Base-by-base conservation (phyloP, 1,140 invertebrate species). In the Rhyzopertha dominica region DNA sequence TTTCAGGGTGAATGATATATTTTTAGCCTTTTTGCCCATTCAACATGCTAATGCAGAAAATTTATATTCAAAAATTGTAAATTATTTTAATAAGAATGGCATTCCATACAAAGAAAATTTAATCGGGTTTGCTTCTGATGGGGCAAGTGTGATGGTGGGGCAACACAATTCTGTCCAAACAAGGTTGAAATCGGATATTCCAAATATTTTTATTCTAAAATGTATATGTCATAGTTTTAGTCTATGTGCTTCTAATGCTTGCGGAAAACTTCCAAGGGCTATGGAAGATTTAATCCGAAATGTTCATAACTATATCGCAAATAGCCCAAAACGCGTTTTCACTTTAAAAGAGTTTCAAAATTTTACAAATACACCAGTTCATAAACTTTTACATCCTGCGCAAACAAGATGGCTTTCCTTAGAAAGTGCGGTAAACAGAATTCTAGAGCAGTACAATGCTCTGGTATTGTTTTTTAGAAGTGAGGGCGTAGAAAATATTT, bases 391-490 rank as follows among this genome's bases (percentile, higher is more conserved):
- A 19, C 59, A 61, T 34, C 59, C 65, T 30, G 38, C 43, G 26
- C 64, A 65, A 52, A 69, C 66, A 17, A 53, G 63, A 38, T 69
- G 67, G 67, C 48, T 69, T 8, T 71, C 65, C 1, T 38, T 64
- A 7, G 28, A 54, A 25, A 24, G 37, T 34, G 61, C 63, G 7
- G 57, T 69, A 5, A 54, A 56, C 17, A 46, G 63, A 20, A 46
- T 70, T 47, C 47, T 68, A 35, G 63, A 67, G 49, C 67, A 67
- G 43, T 53, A 58, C 34, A 46, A 52, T 36, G 47, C 63, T 20
- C 38, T 67, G 28, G 49, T 51, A 47, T 46, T 66, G 16, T 66
- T 58, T 59, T 68, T 63, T 40, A 36, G 14, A 25, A 49, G 55
- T 19, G 37, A 54, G 13, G 28, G 52, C n/a, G 49, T 54, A 20